phyloP scores from a whole-genome alignment of 1,140 invertebrate genomes.

The Lordiphosa clarofinis region DNA sequence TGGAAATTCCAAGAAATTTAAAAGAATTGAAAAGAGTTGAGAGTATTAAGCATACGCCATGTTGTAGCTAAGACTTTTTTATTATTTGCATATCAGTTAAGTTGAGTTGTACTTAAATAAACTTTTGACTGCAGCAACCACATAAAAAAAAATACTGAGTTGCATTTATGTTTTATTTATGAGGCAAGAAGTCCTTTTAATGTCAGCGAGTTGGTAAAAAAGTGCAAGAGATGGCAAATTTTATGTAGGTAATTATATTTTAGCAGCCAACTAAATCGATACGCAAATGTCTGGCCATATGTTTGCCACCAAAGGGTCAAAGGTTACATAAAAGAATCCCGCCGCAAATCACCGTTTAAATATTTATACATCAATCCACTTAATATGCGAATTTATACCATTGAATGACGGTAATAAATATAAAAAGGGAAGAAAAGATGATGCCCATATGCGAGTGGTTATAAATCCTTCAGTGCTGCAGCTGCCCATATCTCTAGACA shows the following conservation, averaged over 20 bases:
- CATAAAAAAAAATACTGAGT: constrained; percentile 35
- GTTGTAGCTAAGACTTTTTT: too few species aligned
- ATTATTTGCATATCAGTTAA: too few species aligned
- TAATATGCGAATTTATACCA: constrained; percentile 73
- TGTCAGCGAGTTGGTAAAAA: constrained; percentile 21
- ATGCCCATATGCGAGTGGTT: constrained; percentile 46
- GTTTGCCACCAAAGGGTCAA: constrained; percentile 33
- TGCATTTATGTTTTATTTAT: constrained; percentile 74
- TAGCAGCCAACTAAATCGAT: constrained; percentile 7
- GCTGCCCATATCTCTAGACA: constrained; percentile 10
- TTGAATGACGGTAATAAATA: constrained; percentile 74
- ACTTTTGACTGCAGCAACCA: constrained; percentile 37
- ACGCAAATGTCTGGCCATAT: constrained; percentile 32
- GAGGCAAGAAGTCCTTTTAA: constrained; percentile 42
- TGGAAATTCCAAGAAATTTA: too few species aligned
- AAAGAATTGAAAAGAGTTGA: too few species aligned
- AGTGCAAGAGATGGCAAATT: background rate
- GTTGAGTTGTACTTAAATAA: too few species aligned
- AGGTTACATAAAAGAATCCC: constrained; percentile 9
- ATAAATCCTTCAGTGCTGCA: constrained; percentile 25
- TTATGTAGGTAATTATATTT: constrained; percentile 18
- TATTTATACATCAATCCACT: constrained; percentile 79
- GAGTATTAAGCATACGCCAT: too few species aligned
- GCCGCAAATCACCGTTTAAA: constrained; percentile 74
- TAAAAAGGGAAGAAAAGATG: constrained; percentile 48